Evolutionary conservation across 1,140 invertebrate species (phyloP).

Genomic region (Drosophila athabasca): DNA sequence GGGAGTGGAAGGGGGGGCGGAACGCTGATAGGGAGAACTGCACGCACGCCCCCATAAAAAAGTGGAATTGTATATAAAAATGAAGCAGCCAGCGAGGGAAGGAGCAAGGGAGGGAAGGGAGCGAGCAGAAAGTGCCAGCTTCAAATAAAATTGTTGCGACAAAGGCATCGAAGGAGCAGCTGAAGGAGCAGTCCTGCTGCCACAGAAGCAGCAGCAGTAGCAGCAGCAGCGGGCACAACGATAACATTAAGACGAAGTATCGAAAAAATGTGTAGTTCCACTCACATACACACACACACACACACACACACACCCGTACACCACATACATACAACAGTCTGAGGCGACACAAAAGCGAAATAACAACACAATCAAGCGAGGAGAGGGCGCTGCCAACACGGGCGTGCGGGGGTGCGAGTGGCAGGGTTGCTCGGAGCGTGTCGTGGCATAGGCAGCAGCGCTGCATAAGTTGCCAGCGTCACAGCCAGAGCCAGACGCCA

Average conservation of each 20-base stretch:
- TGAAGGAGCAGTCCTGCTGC: slow-evolving; percentile 58
- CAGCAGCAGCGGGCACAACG: slow-evolving; percentile 60
- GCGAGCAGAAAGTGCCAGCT: slow-evolving; percentile 72
- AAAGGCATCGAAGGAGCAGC: slow-evolving; percentile 65
- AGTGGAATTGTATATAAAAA: slow-evolving; percentile 80
- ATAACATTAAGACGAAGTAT: slow-evolving; percentile 81
- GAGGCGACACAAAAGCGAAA: slow-evolving; percentile 74
- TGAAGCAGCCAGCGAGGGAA: slow-evolving; percentile 60
- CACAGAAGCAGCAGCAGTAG: slow-evolving; percentile 2
- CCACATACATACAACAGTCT: slow-evolving; percentile 22
- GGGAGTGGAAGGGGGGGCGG: not conserved
- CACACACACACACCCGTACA: slow-evolving; percentile 1
- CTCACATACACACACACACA: slow-evolving; percentile 40
- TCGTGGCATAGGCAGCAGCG: slow-evolving; percentile 69
- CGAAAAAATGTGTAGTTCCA: slow-evolving; percentile 80
- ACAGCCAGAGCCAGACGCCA: too few relatives aligned
- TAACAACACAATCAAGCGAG: slow-evolving; percentile 81
- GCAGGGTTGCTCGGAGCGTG: slow-evolving; percentile 41
- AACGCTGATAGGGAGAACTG: slow-evolving; percentile 5
- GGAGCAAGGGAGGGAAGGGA: slow-evolving; percentile 11
- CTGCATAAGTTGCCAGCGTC: slow-evolving; percentile 72
- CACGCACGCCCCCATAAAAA: slow-evolving; percentile 64
- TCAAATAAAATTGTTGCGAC: slow-evolving; percentile 83
- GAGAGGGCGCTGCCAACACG: slow-evolving; percentile 34
- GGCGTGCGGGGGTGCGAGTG: not conserved